Evolutionary conservation across 2,888 invertebrate genomes (phyloP).

Genomic region (Lamproptera curius): DNA sequence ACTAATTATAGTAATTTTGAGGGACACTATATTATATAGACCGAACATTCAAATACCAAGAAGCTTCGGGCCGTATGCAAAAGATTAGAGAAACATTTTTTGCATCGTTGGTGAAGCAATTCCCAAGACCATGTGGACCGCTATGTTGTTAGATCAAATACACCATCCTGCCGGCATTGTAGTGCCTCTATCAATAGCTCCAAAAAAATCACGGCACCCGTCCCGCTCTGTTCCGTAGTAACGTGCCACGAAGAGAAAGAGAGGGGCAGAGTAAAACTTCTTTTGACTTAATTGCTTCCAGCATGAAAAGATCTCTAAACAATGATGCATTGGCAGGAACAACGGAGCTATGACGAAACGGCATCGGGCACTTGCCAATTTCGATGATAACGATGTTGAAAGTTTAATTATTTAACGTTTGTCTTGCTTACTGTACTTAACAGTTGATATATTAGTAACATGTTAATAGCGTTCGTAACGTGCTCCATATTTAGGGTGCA

Average conservation of each 20-base stretch:
- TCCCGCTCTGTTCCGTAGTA: conserved; percentile 44
- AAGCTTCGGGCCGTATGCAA: conserved; percentile 33
- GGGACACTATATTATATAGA: too few species aligned
- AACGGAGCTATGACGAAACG: conserved; percentile 41
- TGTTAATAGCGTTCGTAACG: too few species aligned
- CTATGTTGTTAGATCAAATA: conserved; percentile 76
- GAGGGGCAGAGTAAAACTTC: conserved; percentile 42
- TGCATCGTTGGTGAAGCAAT: conserved; percentile 70
- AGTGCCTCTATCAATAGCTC: conserved; percentile 67
- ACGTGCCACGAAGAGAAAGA: conserved; percentile 35
- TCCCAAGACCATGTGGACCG: conserved; percentile 76
- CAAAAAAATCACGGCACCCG: conserved; percentile 51
- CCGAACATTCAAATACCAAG: conserved; percentile 44
- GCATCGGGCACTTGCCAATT: conserved; percentile 35
- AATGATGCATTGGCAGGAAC: conserved; percentile 47
- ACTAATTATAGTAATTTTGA: too few species aligned
- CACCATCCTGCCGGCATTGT: conserved; percentile 74
- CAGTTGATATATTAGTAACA: too few species aligned
- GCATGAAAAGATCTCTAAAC: conserved; percentile 67
- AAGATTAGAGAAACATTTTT: conserved; percentile 59
- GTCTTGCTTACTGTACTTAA: too few species aligned
- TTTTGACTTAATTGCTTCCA: conserved; percentile 59
- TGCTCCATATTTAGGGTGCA: too few species aligned
- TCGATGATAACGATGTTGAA: conserved; percentile 20
- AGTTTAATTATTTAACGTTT: too few species aligned